A percentile compares a stretch with the other conserved stretches of the same genome.
These are phyloP conservation scores for Stenurella melanura DNA, from an alignment of 2,888 invertebrate species.

Conservation along the genomic window DNA sequence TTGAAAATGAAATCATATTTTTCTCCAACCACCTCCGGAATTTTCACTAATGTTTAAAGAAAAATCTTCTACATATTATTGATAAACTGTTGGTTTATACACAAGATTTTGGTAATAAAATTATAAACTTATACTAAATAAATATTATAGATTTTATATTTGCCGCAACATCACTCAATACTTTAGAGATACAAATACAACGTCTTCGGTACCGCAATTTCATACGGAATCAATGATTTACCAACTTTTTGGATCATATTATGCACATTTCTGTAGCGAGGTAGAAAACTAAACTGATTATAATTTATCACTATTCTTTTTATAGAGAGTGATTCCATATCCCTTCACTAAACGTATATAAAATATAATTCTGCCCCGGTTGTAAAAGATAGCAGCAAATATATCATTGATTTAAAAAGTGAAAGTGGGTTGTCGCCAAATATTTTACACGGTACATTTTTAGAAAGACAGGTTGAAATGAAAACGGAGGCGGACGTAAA, in stretches of 20 bases:
- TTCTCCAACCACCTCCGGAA: too few species aligned
- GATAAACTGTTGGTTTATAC: too few species aligned
- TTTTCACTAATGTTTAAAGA: too few species aligned
- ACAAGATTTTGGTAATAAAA: too few species aligned
- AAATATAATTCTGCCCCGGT: not conserved
- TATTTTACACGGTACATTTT: not conserved
- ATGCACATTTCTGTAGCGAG: not conserved
- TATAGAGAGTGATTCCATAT: not conserved
- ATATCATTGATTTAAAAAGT: not conserved
- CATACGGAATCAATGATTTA: not conserved
- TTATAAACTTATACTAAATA: too few species aligned
- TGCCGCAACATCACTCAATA: not conserved
- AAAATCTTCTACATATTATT: too few species aligned
- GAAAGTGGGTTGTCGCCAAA: constrained; percentile 1
- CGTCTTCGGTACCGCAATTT: not conserved
- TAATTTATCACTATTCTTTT: not conserved
- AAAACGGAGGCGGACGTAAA: not conserved
- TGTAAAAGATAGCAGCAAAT: not conserved
- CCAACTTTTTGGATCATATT: constrained; percentile 3
- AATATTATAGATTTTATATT: not conserved
- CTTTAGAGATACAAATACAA: not conserved
- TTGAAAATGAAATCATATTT: too few species aligned
- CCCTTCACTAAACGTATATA: not conserved
- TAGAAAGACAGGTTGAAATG: not conserved
- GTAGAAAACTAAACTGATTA: not conserved